Evolutionary conservation across 1,140 invertebrate genomes (phyloP).

Genomic region (Temnothorax nylanderi): DNA sequence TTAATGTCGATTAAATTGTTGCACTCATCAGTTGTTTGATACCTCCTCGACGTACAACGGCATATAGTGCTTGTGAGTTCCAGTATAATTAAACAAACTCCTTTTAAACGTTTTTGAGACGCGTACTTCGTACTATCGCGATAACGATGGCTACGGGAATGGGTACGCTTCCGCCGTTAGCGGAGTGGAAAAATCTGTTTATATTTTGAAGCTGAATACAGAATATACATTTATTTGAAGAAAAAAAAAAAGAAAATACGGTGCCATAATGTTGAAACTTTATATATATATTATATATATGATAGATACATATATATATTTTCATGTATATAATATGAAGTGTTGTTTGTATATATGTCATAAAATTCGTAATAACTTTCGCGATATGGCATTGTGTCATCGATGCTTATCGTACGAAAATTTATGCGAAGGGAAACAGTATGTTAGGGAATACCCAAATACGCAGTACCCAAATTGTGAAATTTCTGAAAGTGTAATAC

Average conservation of each 20-base stretch:
- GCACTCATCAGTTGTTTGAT: conserved; percentile 72
- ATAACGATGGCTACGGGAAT: conserved; percentile 32
- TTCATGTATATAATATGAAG: conserved; percentile 83
- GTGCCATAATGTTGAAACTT: conserved; percentile 84
- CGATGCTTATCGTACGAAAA: conserved; percentile 68
- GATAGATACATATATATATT: conserved; percentile 80
- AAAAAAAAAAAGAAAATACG: conserved; percentile 75
- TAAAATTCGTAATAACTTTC: conserved; percentile 78
- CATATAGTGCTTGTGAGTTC: conserved; percentile 73
- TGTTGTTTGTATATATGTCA: conserved; percentile 86
- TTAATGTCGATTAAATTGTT: conserved; percentile 86
- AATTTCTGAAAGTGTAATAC: conserved; percentile 64
- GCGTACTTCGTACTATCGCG: conserved; percentile 47
- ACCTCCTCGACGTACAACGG: conserved; percentile 76
- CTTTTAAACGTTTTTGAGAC: conserved; percentile 61
- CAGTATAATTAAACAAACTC: conserved; percentile 65
- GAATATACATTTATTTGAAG: conserved; percentile 75
- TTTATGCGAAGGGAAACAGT: conserved; percentile 57
- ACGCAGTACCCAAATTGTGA: conserved; percentile 46
- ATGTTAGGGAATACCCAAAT: conserved; percentile 42
- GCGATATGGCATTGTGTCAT: conserved; percentile 73
- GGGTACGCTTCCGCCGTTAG: conserved; percentile 28
- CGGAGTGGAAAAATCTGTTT: conserved; percentile 73
- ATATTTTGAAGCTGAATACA: conserved; percentile 75
- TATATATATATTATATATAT: conserved; percentile 80